These are phyloP conservation scores for Acrocephalus kingi DNA, from an alignment of 2,113 vertebrate species.

Conservation along the genomic window DNA sequence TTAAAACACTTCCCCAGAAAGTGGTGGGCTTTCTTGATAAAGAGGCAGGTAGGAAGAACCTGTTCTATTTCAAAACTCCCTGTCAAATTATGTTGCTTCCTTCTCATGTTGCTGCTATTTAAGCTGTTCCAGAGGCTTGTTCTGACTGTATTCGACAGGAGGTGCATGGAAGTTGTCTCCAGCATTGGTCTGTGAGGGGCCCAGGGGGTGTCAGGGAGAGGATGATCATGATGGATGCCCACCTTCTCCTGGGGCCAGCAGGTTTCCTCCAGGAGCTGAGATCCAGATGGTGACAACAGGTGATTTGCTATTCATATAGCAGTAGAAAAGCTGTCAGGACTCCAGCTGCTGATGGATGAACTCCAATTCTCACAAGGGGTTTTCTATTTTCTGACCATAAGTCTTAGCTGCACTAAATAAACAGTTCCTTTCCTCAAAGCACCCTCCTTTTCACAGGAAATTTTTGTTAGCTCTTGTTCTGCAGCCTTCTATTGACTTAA, in stretches of 20 bases:
- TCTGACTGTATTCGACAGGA: background rate
- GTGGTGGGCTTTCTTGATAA: background rate
- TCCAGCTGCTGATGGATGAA: background rate
- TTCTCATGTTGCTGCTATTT: background rate
- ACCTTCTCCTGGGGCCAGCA: background rate
- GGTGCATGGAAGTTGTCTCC: background rate
- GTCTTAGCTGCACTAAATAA: background rate
- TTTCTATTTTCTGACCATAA: background rate
- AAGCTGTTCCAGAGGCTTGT: background rate
- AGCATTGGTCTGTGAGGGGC: background rate
- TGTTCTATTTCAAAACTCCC: background rate
- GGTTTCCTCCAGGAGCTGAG: background rate
- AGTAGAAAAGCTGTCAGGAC: background rate
- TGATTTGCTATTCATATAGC: background rate
- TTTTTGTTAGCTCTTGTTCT: background rate
- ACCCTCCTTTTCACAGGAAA: background rate
- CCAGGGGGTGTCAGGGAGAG: background rate
- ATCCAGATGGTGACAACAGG: background rate
- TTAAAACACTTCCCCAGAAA: background rate
- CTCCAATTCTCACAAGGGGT: background rate
- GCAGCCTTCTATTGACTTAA: background rate
- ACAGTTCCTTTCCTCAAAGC: background rate
- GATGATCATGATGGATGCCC: background rate
- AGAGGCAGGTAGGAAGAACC: background rate
- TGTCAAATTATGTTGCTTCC: background rate